Evolutionary conservation across 2,113 vertebrate species (phyloP).

Genomic region (Rhabdomys dilectus): DNA sequence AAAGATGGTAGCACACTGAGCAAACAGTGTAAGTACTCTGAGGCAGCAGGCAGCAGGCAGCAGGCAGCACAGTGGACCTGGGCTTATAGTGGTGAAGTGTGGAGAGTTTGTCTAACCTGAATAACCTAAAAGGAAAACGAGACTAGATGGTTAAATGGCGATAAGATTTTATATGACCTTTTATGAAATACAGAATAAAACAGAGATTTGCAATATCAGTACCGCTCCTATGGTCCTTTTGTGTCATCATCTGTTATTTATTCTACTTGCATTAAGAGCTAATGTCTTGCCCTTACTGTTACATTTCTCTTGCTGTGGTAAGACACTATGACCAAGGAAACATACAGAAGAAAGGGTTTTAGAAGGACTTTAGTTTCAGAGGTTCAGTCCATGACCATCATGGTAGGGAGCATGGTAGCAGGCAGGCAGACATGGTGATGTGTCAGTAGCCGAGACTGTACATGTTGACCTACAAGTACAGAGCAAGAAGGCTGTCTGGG

Average conservation of each 20-base stretch:
- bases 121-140: background rate
- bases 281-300: background rate
- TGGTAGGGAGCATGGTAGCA: background rate
- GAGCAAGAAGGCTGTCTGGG: background rate
- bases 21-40: background rate
- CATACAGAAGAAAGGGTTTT: background rate
- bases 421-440: background rate
- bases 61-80: background rate
- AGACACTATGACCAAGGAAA: background rate
- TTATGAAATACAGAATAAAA: conserved; percentile 30
- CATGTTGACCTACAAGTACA: background rate
- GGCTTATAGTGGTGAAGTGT: background rate
- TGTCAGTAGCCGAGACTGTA: background rate
- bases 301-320: background rate
- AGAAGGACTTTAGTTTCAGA: background rate
- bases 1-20: background rate
- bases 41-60: too few species aligned
- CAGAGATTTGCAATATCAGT: background rate
- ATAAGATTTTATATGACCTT: background rate
- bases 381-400: background rate
- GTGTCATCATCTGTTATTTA: background rate
- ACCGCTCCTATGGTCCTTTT: background rate
- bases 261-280: background rate
- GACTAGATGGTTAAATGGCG: background rate
- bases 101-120: background rate